Evolutionary conservation across 1,140 invertebrate species (phyloP).

Genomic region (Phymastichus coffea): DNA sequence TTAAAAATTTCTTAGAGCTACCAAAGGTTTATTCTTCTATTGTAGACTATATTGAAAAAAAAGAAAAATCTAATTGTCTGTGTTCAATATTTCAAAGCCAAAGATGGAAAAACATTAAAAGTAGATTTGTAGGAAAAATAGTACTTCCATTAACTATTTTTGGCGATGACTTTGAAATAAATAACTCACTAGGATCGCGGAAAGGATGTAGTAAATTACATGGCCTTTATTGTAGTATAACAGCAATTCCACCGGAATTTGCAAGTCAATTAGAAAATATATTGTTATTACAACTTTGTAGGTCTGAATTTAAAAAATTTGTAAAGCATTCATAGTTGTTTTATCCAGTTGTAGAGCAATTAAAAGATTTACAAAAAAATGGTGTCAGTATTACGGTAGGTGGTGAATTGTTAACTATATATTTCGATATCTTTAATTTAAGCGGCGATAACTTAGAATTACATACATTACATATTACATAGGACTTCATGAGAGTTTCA

Average conservation of each 20-base stretch:
- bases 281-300: constrained; percentile 14
- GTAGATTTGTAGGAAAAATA: constrained; percentile 1
- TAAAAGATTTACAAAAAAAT: constrained; percentile 24
- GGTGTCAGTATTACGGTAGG: constrained; percentile 27
- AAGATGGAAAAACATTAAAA: constrained; percentile 3
- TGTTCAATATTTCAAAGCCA: no score
- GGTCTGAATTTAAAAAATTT: constrained; percentile 12
- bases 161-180: constrained; percentile 16
- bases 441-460: constrained; percentile 31
- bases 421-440: constrained; percentile 30
- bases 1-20: not conserved
- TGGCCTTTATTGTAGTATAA: constrained; percentile 13
- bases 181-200: constrained; percentile 13
- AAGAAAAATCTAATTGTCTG: no score
- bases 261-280: constrained; percentile 17
- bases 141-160: constrained; percentile 19
- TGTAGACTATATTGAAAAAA: not conserved
- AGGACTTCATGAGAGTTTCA: constrained; percentile 30
- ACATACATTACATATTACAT: constrained; percentile 27
- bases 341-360: constrained; percentile 1
- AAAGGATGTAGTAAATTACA: constrained; percentile 5
- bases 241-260: constrained; percentile 16
- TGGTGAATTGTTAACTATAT: constrained; percentile 18
- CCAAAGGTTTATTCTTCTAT: not conserved
- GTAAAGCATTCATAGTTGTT: not conserved